These are phyloP conservation scores for Tetheella fluctuosa DNA, from an alignment of 2,888 invertebrate genomes.

Conservation along the genomic window DNA sequence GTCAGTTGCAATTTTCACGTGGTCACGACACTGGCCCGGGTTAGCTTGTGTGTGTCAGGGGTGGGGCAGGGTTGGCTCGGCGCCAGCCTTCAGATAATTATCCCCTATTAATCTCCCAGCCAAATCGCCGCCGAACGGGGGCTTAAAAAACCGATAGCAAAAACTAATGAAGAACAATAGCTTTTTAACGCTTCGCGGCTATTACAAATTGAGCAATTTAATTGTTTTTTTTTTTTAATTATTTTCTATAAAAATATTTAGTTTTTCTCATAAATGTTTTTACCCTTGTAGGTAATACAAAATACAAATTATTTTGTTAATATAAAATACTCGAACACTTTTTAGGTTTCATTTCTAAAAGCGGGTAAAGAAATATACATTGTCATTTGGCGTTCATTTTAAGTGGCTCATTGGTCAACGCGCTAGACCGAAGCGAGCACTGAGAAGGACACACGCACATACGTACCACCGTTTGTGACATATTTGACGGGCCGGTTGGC, in stretches of 20 bases:
- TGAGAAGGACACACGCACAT: not conserved
- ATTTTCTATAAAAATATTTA: too few relatives aligned
- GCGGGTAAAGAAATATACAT: not conserved
- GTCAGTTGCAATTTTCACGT: constrained; percentile 20
- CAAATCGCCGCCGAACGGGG: constrained; percentile 55
- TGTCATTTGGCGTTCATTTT: not conserved
- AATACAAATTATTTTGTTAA: too few relatives aligned
- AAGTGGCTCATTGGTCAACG: not conserved
- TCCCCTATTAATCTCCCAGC: constrained; percentile 67
- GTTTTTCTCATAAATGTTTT: too few relatives aligned
- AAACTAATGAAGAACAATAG: constrained; percentile 22
- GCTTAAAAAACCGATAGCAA: constrained; percentile 52
- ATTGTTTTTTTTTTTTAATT: too few relatives aligned
- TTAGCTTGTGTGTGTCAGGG: constrained; percentile 10
- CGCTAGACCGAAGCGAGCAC: not conserved
- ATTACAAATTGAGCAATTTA: not conserved
- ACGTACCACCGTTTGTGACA: not conserved
- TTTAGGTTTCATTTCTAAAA: not conserved
- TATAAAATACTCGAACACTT: not conserved
- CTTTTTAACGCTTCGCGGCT: constrained; percentile 10
- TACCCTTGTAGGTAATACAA: too few relatives aligned
- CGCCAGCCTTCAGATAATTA: constrained; percentile 65
- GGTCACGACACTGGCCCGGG: constrained; percentile 5
- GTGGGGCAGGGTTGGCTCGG: constrained; percentile 40
- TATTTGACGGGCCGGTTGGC: too few relatives aligned